These are phyloP conservation scores for Brenthis daphne DNA, from an alignment of 2,888 invertebrate genomes.

Conservation along the genomic window DNA sequence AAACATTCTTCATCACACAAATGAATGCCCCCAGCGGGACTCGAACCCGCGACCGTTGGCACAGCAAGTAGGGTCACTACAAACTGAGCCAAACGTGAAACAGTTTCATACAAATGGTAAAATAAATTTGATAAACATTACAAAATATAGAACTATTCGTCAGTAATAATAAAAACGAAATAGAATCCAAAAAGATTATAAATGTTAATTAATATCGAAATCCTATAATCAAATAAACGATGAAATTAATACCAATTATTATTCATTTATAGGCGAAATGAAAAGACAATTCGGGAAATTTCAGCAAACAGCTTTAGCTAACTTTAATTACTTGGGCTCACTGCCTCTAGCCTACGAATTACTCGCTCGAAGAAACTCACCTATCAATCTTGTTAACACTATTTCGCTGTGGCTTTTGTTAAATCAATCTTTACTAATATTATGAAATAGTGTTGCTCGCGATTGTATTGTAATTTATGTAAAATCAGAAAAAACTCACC, in stretches of 20 bases:
- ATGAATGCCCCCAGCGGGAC: too few species aligned
- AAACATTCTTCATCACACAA: too few species aligned
- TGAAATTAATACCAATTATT: conserved; percentile 11
- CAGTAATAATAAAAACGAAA: too few species aligned
- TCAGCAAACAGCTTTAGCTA: conserved; percentile 11
- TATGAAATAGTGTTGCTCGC: too few species aligned
- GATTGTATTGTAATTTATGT: too few species aligned
- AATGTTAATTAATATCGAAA: neutral
- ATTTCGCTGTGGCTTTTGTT: conserved; percentile 3
- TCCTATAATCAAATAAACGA: conserved; percentile 1
- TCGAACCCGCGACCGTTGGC: too few species aligned
- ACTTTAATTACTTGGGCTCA: conserved; percentile 24
- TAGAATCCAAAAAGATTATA: neutral
- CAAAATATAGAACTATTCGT: too few species aligned
- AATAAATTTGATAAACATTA: too few species aligned
- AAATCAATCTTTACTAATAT: neutral
- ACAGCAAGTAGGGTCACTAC: too few species aligned
- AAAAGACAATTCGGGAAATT: conserved; percentile 15
- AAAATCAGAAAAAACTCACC: too few species aligned
- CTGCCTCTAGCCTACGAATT: conserved; percentile 15
- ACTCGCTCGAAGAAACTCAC: conserved; percentile 15
- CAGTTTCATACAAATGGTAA: too few species aligned
- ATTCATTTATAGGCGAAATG: conserved; percentile 11
- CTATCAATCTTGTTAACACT: conserved; percentile 19
- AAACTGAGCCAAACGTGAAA: too few species aligned